Conservation (phyloP, 2,113 vertebrate genomes). For the Piaya cayana region DNA sequence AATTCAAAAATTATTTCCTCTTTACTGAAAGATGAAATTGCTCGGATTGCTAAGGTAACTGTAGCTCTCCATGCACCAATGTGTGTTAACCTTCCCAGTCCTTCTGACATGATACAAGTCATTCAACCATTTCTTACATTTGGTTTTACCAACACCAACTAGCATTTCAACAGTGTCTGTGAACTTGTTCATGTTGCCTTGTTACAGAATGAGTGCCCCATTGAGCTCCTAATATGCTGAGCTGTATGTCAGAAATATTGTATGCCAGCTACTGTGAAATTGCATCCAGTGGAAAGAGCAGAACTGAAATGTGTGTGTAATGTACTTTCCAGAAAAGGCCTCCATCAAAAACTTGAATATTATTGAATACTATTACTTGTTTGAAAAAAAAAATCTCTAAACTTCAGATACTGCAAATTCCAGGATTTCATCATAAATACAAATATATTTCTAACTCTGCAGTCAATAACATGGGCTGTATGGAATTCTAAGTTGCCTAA, state of each 20-base stretch:
- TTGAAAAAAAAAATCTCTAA: not conserved
- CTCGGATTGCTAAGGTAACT: not conserved
- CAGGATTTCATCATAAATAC: conserved; percentile 50
- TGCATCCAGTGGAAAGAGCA: not conserved
- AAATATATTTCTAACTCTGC: conserved; percentile 42
- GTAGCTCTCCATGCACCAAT: not conserved
- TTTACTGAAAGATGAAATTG: not conserved
- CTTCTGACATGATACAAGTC: not conserved
- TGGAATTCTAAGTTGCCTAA: conserved; percentile 43
- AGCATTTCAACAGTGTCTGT: not conserved
- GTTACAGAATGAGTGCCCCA: not conserved
- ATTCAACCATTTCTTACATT: not conserved
- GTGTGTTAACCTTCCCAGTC: not conserved
- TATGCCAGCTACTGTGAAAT: not conserved
- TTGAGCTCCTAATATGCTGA: not conserved
- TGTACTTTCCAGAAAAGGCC: not conserved
- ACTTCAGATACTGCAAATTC: not conserved
- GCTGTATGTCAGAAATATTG: not conserved
- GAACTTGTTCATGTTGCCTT: not conserved
- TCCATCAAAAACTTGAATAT: not conserved
- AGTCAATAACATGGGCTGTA: conserved; percentile 31
- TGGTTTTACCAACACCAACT: not conserved
- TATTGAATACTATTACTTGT: conserved; percentile 3
- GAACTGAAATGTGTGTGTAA: not conserved
- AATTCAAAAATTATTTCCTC: conserved; percentile 21